A percentile compares a stretch with the other conserved stretches of the same genome.
These are phyloP conservation scores for Corythoichthys haematopterus DNA, from an alignment of 2,113 vertebrate species.

Conservation along the genomic window DNA sequence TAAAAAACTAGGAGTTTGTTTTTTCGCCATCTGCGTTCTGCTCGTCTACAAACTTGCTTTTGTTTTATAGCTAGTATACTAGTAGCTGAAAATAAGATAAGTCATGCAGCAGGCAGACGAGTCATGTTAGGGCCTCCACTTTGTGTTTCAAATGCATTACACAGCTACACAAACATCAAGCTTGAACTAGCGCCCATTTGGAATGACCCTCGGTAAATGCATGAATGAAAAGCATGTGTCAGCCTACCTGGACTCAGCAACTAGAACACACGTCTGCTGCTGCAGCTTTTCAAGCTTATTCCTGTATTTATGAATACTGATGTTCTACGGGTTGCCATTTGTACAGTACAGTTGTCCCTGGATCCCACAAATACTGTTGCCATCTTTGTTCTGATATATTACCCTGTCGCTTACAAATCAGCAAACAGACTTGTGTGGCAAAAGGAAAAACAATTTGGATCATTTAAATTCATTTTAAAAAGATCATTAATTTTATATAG, in stretches of 20 bases:
- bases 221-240: conserved; percentile 32
- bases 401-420: background rate
- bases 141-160: conserved; percentile 7
- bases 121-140: background rate
- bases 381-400: background rate
- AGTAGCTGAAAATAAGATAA: background rate
- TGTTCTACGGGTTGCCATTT: background rate
- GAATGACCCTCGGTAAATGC: conserved; percentile 11
- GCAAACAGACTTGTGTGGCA: background rate
- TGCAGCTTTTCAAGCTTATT: background rate
- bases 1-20: no score
- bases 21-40: no score
- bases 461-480: background rate
- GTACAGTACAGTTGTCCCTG: background rate
- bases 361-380: background rate
- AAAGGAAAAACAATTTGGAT: background rate
- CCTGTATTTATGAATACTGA: background rate
- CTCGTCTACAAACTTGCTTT: no score
- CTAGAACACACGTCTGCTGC: conserved; percentile 3
- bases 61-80: no score
- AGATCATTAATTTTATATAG: background rate
- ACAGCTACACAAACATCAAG: conserved; percentile 1
- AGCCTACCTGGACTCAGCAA: conserved; percentile 8
- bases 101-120: background rate
- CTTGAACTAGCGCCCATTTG: conserved; percentile 22